Conservation (phyloP, 2,888 invertebrate species). For the Phragmatobia fuliginosa region DNA sequence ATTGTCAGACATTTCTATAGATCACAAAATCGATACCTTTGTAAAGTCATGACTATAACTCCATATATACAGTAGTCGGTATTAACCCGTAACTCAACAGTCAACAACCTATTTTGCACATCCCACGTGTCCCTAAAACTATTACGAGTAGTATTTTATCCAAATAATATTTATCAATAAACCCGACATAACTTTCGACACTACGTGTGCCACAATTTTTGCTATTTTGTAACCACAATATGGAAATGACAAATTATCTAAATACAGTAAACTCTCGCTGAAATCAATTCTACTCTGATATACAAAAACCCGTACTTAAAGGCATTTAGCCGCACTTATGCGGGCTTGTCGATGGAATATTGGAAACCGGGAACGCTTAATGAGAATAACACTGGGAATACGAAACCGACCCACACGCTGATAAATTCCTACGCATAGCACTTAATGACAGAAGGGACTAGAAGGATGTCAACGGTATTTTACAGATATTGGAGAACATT, state of each 20-base stretch:
- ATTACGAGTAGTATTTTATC: not conserved
- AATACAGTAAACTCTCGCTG: constrained; percentile 1
- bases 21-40: not conserved
- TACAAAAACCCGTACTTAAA: constrained; percentile 1
- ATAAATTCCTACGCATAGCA: constrained; percentile 48
- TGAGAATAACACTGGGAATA: constrained; percentile 47
- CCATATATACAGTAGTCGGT: not conserved
- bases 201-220: not conserved
- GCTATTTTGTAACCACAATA: not conserved
- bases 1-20: not conserved
- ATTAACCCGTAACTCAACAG: not conserved
- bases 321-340: constrained; percentile 17
- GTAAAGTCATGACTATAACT: not conserved
- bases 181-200: not conserved
- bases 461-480: constrained; percentile 27
- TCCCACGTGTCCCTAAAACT: not conserved
- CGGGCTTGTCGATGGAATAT: constrained; percentile 31
- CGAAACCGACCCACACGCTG: constrained; percentile 27
- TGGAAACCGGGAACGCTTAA: constrained; percentile 43
- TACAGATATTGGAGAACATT: constrained; percentile 19
- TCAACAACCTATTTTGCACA: not conserved
- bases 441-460: constrained; percentile 41
- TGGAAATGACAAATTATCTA: not conserved
- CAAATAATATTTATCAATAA: not conserved
- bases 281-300: constrained; percentile 7